These are phyloP conservation scores for Leptodactylus fallax DNA, from an alignment of 2,797 vertebrate genomes.

Conservation along the genomic window DNA sequence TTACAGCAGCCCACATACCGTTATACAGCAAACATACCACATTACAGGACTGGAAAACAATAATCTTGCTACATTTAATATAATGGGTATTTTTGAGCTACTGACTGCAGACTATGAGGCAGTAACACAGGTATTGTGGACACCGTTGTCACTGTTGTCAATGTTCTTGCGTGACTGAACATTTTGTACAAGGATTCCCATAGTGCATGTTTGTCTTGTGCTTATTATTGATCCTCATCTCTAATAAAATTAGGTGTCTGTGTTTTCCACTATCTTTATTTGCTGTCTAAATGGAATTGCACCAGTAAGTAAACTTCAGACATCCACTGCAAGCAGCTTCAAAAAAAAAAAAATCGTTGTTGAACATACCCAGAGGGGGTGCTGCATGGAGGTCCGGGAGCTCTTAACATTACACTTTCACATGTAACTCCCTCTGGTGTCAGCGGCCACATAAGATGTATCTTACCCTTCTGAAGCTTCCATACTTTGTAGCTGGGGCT, in stretches of 20 bases:
- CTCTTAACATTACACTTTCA: slow-evolving; percentile 7
- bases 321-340: slow-evolving; percentile 11
- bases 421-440: background rate
- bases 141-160: slow-evolving; percentile 34
- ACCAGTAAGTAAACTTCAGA: slow-evolving; percentile 42
- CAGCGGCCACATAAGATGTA: background rate
- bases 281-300: slow-evolving; percentile 40
- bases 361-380: slow-evolving; percentile 55
- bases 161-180: slow-evolving; percentile 39
- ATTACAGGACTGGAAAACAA: too few relatives aligned
- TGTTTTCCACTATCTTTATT: slow-evolving; percentile 34
- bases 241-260: slow-evolving; percentile 56
- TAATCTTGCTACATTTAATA: too few relatives aligned
- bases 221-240: slow-evolving; percentile 57
- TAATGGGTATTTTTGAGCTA: too few relatives aligned
- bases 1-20: too few relatives aligned
- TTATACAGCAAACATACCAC: too few relatives aligned
- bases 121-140: background rate
- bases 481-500: slow-evolving; percentile 6
- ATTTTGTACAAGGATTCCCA: slow-evolving; percentile 36
- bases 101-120: background rate
- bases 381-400: slow-evolving; percentile 1
- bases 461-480: background rate
- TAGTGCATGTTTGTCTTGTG: slow-evolving; percentile 39
- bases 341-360: slow-evolving; percentile 43